Conservation (phyloP, 2,113 vertebrate species). For the Numenius arquata region DNA sequence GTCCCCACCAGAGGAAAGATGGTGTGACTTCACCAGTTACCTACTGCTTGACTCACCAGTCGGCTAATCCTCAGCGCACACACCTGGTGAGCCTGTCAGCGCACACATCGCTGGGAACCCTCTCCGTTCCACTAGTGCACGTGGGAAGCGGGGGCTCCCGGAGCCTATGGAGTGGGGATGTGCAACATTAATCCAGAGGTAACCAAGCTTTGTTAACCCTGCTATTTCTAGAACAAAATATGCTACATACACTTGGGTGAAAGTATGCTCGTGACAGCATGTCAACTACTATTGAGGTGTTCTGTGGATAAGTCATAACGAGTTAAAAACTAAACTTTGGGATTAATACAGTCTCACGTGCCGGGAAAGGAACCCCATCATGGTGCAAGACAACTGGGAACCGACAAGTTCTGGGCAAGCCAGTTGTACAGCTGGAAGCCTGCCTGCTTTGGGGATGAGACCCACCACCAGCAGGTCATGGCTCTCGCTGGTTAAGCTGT, state of each 20-base stretch:
- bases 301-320: rapidly evolving
- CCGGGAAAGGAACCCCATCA: rapidly evolving
- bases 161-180: rapidly evolving
- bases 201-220: neutral
- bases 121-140: neutral
- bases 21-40: neutral
- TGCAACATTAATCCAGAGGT: neutral
- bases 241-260: neutral
- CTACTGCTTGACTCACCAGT: neutral
- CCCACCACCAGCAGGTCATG: too few relatives aligned
- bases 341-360: neutral
- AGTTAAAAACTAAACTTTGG: neutral
- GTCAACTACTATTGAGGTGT: neutral
- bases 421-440: too few relatives aligned
- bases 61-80: neutral
- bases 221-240: neutral
- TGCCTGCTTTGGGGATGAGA: neutral
- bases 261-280: rapidly evolving
- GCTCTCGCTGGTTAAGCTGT: neutral
- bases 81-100: neutral
- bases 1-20: neutral
- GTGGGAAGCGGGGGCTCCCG: neutral
- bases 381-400: neutral
- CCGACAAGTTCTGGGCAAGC: rapidly evolving
- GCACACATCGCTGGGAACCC: rapidly evolving